phyloP scores from a whole-genome alignment of 1,140 invertebrate genomes.

The Conus ventricosus region DNA sequence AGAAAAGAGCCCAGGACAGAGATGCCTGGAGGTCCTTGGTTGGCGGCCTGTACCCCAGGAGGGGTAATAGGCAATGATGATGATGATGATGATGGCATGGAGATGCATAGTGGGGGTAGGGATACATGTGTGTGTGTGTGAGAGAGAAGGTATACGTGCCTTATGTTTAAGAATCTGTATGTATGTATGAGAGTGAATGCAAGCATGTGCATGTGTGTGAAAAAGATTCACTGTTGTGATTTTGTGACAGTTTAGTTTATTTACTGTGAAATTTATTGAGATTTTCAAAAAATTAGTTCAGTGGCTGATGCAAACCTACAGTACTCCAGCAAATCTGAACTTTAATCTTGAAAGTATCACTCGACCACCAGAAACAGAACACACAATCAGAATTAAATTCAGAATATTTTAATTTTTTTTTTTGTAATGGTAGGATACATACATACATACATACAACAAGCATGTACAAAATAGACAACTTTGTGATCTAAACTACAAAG shows the following conservation, averaged over 20 bases:
- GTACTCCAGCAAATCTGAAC: neutral
- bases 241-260: neutral
- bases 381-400: neutral
- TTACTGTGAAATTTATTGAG: neutral
- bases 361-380: neutral
- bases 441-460: neutral
- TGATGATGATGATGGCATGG: too few relatives aligned
- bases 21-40: too few relatives aligned
- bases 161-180: too few relatives aligned
- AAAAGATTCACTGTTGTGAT: neutral
- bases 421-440: neutral
- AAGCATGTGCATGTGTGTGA: neutral
- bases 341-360: neutral
- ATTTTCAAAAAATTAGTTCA: neutral
- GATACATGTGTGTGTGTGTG: too few relatives aligned
- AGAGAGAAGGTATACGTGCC: too few relatives aligned
- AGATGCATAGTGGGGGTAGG: too few relatives aligned
- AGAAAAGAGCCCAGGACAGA: too few relatives aligned
- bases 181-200: neutral
- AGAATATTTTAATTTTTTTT: neutral
- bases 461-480: constrained; percentile 11
- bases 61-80: too few relatives aligned
- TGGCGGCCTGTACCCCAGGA: too few relatives aligned
- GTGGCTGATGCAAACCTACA: neutral
- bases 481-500: constrained; percentile 2